phyloP scores from a whole-genome alignment of 2,113 vertebrate species.

The Onychostoma macrolepis region DNA sequence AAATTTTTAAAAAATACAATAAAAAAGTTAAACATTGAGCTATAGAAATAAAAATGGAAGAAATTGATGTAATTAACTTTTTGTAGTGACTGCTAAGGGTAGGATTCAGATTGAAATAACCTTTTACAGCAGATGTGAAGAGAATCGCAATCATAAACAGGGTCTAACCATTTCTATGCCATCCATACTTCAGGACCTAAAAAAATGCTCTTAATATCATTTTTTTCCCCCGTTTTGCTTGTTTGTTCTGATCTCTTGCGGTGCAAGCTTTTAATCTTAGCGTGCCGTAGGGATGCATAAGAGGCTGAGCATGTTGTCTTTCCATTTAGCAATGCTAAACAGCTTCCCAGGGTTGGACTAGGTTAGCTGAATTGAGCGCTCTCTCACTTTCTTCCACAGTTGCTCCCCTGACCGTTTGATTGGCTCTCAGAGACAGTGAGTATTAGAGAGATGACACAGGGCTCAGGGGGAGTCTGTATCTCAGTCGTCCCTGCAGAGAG shows the following conservation, averaged over 20 bases:
- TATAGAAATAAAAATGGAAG: no score
- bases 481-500: constrained; percentile 21
- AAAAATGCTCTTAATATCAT: neutral
- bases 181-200: neutral
- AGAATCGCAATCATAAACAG: neutral
- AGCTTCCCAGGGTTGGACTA: neutral
- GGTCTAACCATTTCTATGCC: neutral
- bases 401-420: neutral
- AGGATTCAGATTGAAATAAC: neutral
- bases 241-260: constrained; percentile 14
- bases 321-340: constrained; percentile 34
- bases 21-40: no score
- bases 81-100: no score
- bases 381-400: neutral
- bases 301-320: constrained; percentile 22
- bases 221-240: neutral
- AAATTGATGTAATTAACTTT: no score
- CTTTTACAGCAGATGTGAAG: neutral
- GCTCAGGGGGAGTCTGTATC: neutral
- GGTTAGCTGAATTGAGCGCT: neutral
- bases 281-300: neutral
- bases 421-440: neutral
- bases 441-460: constrained; percentile 17
- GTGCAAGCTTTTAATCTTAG: constrained; percentile 15
- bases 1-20: no score